Conservation (phyloP, 2,888 invertebrate species). For the Cistogaster globosa region DNA sequence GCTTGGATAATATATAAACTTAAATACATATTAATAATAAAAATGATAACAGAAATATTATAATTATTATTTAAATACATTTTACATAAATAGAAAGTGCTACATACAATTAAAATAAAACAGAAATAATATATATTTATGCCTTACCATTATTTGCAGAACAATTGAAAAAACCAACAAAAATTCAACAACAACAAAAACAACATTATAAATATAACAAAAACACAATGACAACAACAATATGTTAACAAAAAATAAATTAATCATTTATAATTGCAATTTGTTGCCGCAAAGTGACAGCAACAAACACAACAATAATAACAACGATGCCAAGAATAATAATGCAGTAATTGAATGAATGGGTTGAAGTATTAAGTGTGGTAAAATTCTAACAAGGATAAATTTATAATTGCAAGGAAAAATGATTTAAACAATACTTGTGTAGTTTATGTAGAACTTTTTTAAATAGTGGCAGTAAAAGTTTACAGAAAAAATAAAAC, state of each 20-base stretch:
- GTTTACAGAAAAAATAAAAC: constrained; percentile 27
- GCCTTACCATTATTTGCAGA: constrained; percentile 67
- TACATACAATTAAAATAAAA: constrained; percentile 39
- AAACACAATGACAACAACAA: constrained; percentile 73
- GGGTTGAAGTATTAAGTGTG: constrained; percentile 33
- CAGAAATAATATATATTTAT: constrained; percentile 10
- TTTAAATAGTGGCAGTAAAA: background rate
- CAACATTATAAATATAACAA: constrained; percentile 46
- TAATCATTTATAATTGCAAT: constrained; percentile 64
- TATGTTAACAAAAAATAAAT: constrained; percentile 46
- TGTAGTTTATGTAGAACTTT: background rate
- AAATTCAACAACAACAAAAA: constrained; percentile 62
- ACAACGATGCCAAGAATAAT: constrained; percentile 61
- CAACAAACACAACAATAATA: constrained; percentile 56
- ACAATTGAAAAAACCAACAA: constrained; percentile 62
- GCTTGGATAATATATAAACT: background rate
- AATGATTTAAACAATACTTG: constrained; percentile 24
- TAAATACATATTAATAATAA: too few species aligned
- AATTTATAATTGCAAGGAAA: constrained; percentile 50
- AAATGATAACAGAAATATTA: background rate
- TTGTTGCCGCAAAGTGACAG: constrained; percentile 61
- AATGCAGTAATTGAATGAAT: constrained; percentile 53
- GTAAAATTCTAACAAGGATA: constrained; percentile 48
- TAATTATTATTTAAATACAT: background rate
- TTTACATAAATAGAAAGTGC: background rate